Percentiles rank a stretch among this genome's conserved stretches.
Evolutionary conservation across 2,888 invertebrate genomes (phyloP).

Genomic region (Eucriotettix oculatus): DNA sequence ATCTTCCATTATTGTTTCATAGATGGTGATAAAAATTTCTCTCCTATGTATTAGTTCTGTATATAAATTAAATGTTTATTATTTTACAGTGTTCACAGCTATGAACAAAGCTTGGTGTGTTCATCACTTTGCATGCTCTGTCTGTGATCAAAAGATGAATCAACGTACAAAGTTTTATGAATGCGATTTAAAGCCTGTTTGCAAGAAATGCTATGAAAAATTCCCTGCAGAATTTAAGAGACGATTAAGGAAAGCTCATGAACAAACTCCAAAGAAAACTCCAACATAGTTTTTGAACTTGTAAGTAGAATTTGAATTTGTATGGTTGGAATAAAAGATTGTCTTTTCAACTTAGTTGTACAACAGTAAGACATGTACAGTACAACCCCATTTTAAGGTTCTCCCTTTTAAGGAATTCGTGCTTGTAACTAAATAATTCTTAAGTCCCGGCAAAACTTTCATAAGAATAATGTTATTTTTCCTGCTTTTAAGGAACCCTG

Average conservation of each 20-base stretch:
- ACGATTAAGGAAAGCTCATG: slow-evolving; percentile 76
- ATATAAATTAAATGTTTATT: neutral
- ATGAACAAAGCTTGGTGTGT: slow-evolving; percentile 99
- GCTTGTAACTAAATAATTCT: no score
- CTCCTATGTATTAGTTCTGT: neutral
- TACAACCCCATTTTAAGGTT: no score
- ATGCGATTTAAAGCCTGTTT: slow-evolving; percentile 94
- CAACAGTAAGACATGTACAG: no score
- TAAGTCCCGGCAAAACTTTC: no score
- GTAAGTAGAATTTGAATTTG: no score
- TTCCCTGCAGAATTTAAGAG: slow-evolving; percentile 89
- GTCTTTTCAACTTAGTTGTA: no score
- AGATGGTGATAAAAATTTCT: neutral
- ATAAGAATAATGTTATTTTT: no score
- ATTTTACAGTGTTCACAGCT: slow-evolving; percentile 74
- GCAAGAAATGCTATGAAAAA: slow-evolving; percentile 95
- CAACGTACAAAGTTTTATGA: slow-evolving; percentile 98
- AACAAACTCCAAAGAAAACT: slow-evolving; percentile 41
- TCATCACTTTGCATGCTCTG: slow-evolving; percentile 93
- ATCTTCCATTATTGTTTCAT: neutral
- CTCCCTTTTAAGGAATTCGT: no score
- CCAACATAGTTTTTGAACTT: no score
- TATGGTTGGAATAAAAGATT: no score
- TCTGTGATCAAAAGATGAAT: slow-evolving; percentile 91
- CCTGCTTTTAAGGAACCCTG: no score